phyloP scores from a whole-genome alignment of 2,888 invertebrate species.

The Caenorhabditis virilis region DNA sequence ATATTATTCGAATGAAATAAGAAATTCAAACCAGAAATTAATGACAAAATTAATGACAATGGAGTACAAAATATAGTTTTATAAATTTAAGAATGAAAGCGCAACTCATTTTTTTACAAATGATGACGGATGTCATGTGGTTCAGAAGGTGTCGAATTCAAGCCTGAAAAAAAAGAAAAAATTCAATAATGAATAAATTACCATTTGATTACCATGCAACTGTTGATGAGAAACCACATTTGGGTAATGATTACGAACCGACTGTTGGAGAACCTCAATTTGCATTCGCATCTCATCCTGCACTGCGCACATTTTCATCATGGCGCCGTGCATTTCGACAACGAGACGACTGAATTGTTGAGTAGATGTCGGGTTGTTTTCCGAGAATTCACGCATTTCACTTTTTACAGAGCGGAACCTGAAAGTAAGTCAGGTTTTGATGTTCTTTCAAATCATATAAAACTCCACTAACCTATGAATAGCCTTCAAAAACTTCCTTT shows the following conservation, averaged over 20 bases:
- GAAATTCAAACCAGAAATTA: too few species aligned
- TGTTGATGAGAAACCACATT: constrained; percentile 23
- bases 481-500: constrained; percentile 63
- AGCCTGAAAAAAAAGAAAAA: constrained; percentile 8
- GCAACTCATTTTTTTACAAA: not conserved
- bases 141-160: constrained; percentile 20
- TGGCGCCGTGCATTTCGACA: constrained; percentile 66
- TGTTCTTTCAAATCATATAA: not conserved
- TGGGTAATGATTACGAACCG: constrained; percentile 64
- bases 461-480: constrained; percentile 56
- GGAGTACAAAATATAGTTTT: too few species aligned
- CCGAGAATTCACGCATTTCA: constrained; percentile 66
- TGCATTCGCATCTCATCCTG: constrained; percentile 67
- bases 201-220: constrained; percentile 33
- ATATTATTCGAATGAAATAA: too few species aligned
- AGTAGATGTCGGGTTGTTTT: constrained; percentile 58
- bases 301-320: constrained; percentile 61
- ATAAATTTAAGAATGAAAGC: too few species aligned
- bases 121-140: too few species aligned
- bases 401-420: constrained; percentile 67
- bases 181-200: not conserved
- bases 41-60: too few species aligned
- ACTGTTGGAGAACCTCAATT: constrained; percentile 66
- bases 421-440: constrained; percentile 11
- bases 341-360: constrained; percentile 66